Conservation (phyloP, 1,140 invertebrate genomes). For the Heliconius hermathena region DNA sequence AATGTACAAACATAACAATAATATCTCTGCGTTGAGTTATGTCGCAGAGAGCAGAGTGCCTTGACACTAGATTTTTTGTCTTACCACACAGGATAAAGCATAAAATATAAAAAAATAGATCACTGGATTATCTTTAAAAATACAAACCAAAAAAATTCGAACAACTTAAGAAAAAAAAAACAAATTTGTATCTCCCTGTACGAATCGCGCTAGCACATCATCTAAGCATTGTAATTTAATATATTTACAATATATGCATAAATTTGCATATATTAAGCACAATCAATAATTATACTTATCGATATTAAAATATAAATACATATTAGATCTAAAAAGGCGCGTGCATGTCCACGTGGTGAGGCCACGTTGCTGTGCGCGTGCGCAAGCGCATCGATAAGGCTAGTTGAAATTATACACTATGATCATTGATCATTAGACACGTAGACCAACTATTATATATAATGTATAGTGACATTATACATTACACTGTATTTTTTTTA, state of each 20-base stretch:
- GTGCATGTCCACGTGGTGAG: constrained; percentile 32
- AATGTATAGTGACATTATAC: neutral
- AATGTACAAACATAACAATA: no score
- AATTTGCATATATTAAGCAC: constrained; percentile 6
- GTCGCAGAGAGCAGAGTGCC: no score
- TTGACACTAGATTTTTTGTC: no score
- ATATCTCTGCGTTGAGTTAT: no score
- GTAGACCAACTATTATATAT: constrained; percentile 8
- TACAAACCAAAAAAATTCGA: neutral
- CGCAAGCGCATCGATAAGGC: constrained; percentile 29
- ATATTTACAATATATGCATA: constrained; percentile 28
- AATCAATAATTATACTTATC: neutral
- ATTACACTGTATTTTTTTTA: constrained; percentile 1
- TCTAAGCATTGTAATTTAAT: constrained; percentile 25
- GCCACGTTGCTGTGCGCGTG: constrained; percentile 37
- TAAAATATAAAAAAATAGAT: no score
- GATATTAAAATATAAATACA: no score
- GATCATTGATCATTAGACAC: constrained; percentile 23
- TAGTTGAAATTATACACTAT: constrained; percentile 19
- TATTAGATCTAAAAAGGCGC: constrained; percentile 12
- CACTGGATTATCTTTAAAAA: neutral
- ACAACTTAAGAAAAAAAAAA: neutral
- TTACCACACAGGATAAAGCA: no score
- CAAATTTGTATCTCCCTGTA: neutral
- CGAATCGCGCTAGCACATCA: neutral